Evolutionary conservation across 2,113 vertebrate genomes (phyloP), one percentile per base, ranked within the genome.

Genomic region (Papio anubis): DNA sequence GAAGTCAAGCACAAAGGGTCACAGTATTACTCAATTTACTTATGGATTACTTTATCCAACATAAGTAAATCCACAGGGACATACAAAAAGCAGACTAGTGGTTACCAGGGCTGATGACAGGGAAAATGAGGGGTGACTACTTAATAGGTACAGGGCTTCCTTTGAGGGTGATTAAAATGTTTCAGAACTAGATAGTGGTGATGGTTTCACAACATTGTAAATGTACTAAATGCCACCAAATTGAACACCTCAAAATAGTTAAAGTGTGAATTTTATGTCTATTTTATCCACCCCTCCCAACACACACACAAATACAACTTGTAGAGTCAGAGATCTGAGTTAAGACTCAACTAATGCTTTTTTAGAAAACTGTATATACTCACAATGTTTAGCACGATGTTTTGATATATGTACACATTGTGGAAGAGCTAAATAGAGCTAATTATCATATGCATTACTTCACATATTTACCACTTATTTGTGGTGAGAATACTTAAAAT

Each of bases 111-210:
- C 43, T 86, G 18, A 35, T 23, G n/a, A 82, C 20, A 91, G 21
- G 40, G 23, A 76, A 84, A 96, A 90, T 86, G 72, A 85, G 30
- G 79, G 85, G 3, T 95, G 23, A 90, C 35, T 94, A 23, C 84
- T 48, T 43, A 92, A 48, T 4, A 17, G 35, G 66, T 21, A 90
- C 27, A 40, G 17, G 6, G 21, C 70, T 75, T 75, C 20, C 72
- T 59, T 73, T 43, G 8, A 38, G 4, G 6, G 30, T 50, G 43
- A 89, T 72, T 32, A 90, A 83, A 50, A 59, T 82, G 48, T 87
- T 96, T 55, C 75, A 40, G 48, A 95, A 73, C 38, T 45, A 64
- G n/a, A 84, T 9, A 86, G 45, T 52, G 48, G 52, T 48, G 48
- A 92, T 70, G 21, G 48, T 40, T 94, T 61, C n/a, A 94, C 40